Base-by-base conservation (phyloP, 2,113 vertebrate genomes). In the Tetrax tetrax region DNA sequence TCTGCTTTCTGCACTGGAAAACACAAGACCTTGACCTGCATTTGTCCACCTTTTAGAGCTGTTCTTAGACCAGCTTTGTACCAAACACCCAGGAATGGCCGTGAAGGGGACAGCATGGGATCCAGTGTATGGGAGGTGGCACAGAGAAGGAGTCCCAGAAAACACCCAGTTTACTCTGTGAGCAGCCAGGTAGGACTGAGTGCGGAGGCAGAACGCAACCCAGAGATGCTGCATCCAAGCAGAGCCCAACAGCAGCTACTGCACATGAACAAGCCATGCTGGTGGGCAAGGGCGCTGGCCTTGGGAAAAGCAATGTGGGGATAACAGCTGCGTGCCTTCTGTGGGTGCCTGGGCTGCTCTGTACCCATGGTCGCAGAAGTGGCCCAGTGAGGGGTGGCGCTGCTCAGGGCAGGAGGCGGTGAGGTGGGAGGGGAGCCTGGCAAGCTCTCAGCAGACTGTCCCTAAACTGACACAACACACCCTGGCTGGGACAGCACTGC, bases 341-440 rank as follows among this genome's bases (percentile, higher is more conserved):
- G 28, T 8, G 2, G 1, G 47, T 20, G 25, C 13, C 29, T 48
- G n/a, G 60, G 47, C 82, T 47, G 9, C 53, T 47, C 47, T 48
- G 51, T 33, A 38, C 37, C 19, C 13, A 4, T 2, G 11, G 9
- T 12, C 0, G 25, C 51, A 23, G 59, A 28, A 22, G 28, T 11
- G 82, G 21, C 51, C 29, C n/a, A 7, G 21, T 0, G 4, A 41
- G 53, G 51, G 35, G 38, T 3, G 0, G 43, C 1, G 1, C 18
- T 5, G 56, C 64, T 6, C 1, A 1, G n/a, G 28, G 38, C 37
- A 29, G 61, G 6, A 38, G 29, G 19, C 17, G 35, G 25, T 1
- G 12, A 23, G 41, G 41, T 4, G 2, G 24, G 13, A 63, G 33
- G 6, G 47, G 45, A 59, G 38, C 4, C 35, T 28, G 56, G 19